Evolutionary conservation across 2,888 invertebrate species (phyloP), one percentile per base, ranked within the genome.

Genomic region (Synergus umbraculus): DNA sequence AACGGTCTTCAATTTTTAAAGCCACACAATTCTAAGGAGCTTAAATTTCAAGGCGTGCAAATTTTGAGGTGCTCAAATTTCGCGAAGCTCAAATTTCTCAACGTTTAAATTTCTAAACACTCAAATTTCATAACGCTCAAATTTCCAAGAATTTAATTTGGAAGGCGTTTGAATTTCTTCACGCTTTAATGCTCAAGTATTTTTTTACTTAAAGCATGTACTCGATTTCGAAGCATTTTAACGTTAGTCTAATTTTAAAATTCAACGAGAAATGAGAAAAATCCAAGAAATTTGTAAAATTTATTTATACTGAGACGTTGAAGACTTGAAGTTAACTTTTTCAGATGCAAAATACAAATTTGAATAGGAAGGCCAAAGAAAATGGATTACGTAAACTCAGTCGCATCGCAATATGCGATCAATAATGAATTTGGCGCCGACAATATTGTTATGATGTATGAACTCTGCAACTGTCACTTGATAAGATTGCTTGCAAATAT

Each of bases 401-500:
- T 37, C 49, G 54, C 44, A 69, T 73, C n/a, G 37, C 49, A 73
- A 22, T 54, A n/a, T 29, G 1, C 54, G n/a, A 73, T 54, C 54
- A 15, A 54, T 73, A n/a, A 69, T 49, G 66, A 66, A 66, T 66
- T 66, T 66, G 66, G 18, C 66, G 66, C n/a, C 66, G n/a, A n/a
- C 15, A 66, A 66, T 43, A 66, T n/a, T 41, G 37, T 10, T 60
- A 60, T 29, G 60, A 60, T 12, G 13, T 13, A 64, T 64, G 37
- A 64, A 64, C 37, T n/a, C 15, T 37, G 41, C 9, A 18, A 54
- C n/a, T 54, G 8, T n/a, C 9, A 54, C 54, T 54, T 54, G 54
- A 54, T 54, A 54, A 54, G n/a, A 18, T 9, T 54, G 2, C 54
- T 18, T 18, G 54, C 54, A 54, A 44, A 54, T 54, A 9, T 54